A percentile compares a stretch with the other conserved stretches of the same genome.
These are phyloP conservation scores for Tupaia chinensis DNA, from an alignment of 2,113 vertebrate genomes.

Conservation along the genomic window DNA sequence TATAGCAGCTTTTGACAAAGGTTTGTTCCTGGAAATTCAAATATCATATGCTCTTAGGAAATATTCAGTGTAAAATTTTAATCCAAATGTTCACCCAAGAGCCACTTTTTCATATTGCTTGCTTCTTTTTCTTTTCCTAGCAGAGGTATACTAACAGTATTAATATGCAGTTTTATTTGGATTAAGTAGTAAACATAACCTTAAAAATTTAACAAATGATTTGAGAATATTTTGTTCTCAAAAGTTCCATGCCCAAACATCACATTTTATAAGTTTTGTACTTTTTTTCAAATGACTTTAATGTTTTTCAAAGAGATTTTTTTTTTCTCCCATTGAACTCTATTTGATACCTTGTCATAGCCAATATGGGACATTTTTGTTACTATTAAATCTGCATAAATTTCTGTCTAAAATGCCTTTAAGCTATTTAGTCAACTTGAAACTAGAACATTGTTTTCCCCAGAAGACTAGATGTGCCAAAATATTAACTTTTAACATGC, in stretches of 20 bases:
- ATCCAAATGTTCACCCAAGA: constrained; percentile 26
- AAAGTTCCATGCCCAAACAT: neutral
- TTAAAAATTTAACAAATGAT: constrained; percentile 39
- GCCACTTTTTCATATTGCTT: constrained; percentile 44
- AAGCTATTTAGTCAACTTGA: constrained; percentile 58
- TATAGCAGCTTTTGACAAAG: neutral
- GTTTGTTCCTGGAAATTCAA: constrained; percentile 46
- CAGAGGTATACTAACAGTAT: neutral
- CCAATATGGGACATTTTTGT: neutral
- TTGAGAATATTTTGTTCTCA: constrained; percentile 47
- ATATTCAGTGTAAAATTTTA: constrained; percentile 56
- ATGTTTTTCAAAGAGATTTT: neutral
- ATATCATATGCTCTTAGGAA: constrained; percentile 49
- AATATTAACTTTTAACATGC: constrained; percentile 75
- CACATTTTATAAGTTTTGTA: constrained; percentile 37
- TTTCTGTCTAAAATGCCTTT: constrained; percentile 40
- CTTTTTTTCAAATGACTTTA: constrained; percentile 12
- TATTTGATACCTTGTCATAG: neutral
- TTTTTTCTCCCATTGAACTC: neutral
- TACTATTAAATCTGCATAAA: constrained; percentile 56
- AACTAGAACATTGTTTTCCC: constrained; percentile 76
- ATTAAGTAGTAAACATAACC: constrained; percentile 12
- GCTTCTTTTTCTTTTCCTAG: constrained; percentile 8
- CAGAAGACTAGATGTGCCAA: constrained; percentile 55
- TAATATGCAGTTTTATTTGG: constrained; percentile 40